Conservation (phyloP, 2,888 invertebrate species). For the Metopia argyrocephala region DNA sequence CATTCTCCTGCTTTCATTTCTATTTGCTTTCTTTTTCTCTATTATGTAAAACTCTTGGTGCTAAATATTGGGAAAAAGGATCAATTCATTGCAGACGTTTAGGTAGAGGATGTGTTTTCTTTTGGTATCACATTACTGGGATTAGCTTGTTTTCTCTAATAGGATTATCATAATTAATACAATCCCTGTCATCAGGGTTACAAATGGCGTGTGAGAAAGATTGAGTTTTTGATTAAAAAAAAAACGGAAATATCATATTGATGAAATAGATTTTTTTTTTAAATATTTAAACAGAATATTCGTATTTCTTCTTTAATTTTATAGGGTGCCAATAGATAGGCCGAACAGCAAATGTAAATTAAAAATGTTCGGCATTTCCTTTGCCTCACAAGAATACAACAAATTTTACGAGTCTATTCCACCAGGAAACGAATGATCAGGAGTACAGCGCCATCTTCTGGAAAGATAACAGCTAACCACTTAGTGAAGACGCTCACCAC, state of each 20-base stretch:
- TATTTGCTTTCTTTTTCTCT: background rate
- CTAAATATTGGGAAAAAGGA: background rate
- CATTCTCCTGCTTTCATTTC: background rate
- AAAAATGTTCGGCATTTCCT: too few relatives aligned
- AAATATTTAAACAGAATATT: too few relatives aligned
- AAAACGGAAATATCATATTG: background rate
- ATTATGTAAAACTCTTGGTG: background rate
- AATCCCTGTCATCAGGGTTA: background rate
- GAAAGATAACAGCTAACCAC: too few relatives aligned
- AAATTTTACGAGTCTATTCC: too few relatives aligned
- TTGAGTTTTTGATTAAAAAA: background rate
- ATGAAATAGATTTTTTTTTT: too few relatives aligned
- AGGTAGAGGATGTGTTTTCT: background rate
- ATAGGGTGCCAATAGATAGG: too few relatives aligned
- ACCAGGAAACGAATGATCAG: too few relatives aligned
- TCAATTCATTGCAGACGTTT: background rate
- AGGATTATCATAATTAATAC: conserved; percentile 22
- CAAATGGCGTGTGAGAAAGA: background rate
- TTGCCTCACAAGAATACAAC: too few relatives aligned
- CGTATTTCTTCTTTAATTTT: too few relatives aligned
- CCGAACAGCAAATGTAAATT: too few relatives aligned
- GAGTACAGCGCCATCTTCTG: too few relatives aligned
- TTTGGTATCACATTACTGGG: background rate
- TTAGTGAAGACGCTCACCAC: too few relatives aligned
- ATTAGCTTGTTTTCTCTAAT: conserved; percentile 17